Conservation (phyloP, 2,797 vertebrate species). For the Oreortyx pictus region DNA sequence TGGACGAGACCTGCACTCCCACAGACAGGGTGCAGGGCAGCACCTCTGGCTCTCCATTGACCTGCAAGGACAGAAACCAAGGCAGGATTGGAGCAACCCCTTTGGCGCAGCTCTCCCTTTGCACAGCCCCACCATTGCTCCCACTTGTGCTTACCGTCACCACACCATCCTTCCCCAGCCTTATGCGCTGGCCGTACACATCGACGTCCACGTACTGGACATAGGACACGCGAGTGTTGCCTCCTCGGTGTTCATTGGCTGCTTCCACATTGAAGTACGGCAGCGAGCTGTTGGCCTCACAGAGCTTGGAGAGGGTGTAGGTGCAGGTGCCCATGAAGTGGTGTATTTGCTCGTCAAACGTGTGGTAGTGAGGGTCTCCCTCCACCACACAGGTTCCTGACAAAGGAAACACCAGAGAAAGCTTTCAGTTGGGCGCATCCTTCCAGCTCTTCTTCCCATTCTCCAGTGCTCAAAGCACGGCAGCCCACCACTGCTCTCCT, state of each 20-base stretch:
- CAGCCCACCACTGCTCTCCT: background rate
- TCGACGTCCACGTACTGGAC: constrained; percentile 55
- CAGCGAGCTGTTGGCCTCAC: background rate
- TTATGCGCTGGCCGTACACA: constrained; percentile 53
- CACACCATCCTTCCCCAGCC: constrained; percentile 53
- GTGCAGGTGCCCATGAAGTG: constrained; percentile 52
- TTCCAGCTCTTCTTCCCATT: background rate
- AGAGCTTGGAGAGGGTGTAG: constrained; percentile 13
- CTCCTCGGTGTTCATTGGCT: constrained; percentile 18
- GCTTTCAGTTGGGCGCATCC: background rate
- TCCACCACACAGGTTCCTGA: constrained; percentile 26
- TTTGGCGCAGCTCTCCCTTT: background rate
- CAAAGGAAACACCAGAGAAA: background rate
- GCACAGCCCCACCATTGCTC: background rate
- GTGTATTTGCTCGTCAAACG: constrained; percentile 44
- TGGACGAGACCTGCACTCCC: background rate
- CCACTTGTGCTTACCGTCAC: constrained; percentile 43
- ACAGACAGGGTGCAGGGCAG: background rate
- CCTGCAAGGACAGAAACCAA: background rate
- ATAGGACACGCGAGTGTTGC: constrained; percentile 56
- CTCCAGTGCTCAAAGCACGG: background rate
- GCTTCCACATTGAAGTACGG: constrained; percentile 42
- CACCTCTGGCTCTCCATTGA: constrained; percentile 17
- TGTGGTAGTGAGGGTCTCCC: constrained; percentile 55
- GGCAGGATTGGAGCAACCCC: background rate